Percentiles rank a stretch among this genome's conserved stretches.
phyloP scores from a whole-genome alignment of 2,888 invertebrate genomes.

The Drosophila greeni region DNA sequence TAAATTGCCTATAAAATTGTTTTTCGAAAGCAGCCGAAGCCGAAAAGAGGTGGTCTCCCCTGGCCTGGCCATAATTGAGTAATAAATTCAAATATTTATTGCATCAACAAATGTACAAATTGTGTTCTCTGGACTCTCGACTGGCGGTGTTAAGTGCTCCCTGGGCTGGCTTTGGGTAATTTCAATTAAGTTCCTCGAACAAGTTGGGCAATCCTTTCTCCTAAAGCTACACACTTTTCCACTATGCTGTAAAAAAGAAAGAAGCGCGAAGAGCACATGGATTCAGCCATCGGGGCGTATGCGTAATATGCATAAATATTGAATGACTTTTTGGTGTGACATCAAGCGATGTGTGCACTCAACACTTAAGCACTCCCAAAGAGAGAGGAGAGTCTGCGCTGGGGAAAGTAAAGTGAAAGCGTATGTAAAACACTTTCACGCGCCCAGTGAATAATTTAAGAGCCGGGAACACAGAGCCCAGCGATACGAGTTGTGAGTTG shows the following conservation, averaged over 20 bases:
- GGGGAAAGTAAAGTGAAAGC: slow-evolving; percentile 53
- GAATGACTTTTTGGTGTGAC: slow-evolving; percentile 61
- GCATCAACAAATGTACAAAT: slow-evolving; percentile 50
- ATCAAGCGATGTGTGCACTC: slow-evolving; percentile 60
- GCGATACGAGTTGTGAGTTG: background rate
- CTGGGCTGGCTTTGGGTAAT: slow-evolving; percentile 27
- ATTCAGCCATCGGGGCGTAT: slow-evolving; percentile 24
- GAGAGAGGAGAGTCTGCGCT: background rate
- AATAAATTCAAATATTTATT: slow-evolving; percentile 64
- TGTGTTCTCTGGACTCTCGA: slow-evolving; percentile 21
- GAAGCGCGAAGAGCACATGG: background rate
- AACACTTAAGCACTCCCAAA: slow-evolving; percentile 49
- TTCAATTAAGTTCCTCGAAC: slow-evolving; percentile 55
- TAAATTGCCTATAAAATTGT: slow-evolving; percentile 59
- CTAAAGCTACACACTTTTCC: slow-evolving; percentile 56
- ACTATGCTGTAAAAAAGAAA: slow-evolving; percentile 44
- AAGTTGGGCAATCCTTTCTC: slow-evolving; percentile 31
- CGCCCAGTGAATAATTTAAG: slow-evolving; percentile 65
- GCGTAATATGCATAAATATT: slow-evolving; percentile 61
- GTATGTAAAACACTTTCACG: slow-evolving; percentile 68
- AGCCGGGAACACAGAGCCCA: slow-evolving; percentile 19
- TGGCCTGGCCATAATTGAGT: slow-evolving; percentile 47
- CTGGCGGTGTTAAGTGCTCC: slow-evolving; percentile 33
- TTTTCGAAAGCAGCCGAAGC: slow-evolving; percentile 32
- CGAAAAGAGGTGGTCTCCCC: background rate